A percentile compares a stretch with the other conserved stretches of the same genome.
Evolutionary conservation across 1,140 invertebrate species (phyloP).

Genomic region (Lepidurus arcticus): DNA sequence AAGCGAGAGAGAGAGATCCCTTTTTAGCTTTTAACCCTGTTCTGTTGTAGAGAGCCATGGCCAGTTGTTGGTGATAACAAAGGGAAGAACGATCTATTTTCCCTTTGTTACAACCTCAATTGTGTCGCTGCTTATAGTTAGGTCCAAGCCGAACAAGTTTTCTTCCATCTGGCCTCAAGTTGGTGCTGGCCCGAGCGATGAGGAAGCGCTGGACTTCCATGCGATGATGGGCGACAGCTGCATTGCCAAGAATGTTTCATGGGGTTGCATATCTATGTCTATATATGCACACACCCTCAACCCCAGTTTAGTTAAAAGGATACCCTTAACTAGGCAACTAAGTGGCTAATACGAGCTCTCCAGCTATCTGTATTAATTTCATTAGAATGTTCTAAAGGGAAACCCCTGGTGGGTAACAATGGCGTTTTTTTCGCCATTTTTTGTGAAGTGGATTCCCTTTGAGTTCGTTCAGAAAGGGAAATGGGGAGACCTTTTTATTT

Average conservation of each 20-base stretch:
- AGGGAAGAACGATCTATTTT: constrained; percentile 11
- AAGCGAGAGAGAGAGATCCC: background rate
- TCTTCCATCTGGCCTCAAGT: constrained; percentile 21
- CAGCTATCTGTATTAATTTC: background rate
- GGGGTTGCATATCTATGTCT: too few relatives aligned
- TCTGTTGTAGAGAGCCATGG: background rate
- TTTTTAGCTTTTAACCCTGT: constrained; percentile 8
- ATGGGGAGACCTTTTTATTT: background rate
- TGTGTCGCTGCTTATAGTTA: background rate
- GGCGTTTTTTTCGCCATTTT: background rate
- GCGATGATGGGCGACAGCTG: constrained; percentile 12
- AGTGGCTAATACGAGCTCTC: background rate
- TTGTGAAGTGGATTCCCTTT: background rate
- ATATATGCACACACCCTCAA: background rate
- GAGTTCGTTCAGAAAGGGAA: background rate
- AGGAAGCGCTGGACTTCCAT: background rate
- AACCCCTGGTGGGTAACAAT: background rate
- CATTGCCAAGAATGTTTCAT: background rate
- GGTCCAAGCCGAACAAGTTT: constrained; percentile 13
- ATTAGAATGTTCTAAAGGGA: background rate
- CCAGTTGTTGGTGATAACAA: constrained; percentile 19
- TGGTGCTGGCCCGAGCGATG: constrained; percentile 5
- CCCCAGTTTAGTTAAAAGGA: background rate
- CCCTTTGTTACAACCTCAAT: constrained; percentile 8
- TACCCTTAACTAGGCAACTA: background rate